phyloP scores from a whole-genome alignment of 2,888 invertebrate species.

The Erebia epiphron region DNA sequence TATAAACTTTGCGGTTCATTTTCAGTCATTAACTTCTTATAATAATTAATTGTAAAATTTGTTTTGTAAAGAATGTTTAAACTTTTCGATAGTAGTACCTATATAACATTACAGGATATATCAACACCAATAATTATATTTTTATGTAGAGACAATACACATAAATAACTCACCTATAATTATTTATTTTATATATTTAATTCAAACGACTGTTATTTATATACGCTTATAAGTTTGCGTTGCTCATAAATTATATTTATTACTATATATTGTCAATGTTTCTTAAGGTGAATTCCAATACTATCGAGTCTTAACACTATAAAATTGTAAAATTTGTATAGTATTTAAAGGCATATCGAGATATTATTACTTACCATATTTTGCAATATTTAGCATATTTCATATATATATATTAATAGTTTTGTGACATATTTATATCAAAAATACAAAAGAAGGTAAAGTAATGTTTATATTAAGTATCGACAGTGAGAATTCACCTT shows the following conservation, averaged over 20 bases:
- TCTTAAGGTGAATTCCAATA: not conserved
- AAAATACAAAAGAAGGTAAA: not conserved
- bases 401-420: not conserved
- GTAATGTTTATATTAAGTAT: not conserved
- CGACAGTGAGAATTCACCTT: not conserved
- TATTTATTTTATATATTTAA: too few relatives aligned
- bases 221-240: slow-evolving; percentile 2
- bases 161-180: not conserved
- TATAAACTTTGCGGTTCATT: too few relatives aligned
- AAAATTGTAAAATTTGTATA: not conserved
- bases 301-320: not conserved
- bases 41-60: too few relatives aligned
- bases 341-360: not conserved
- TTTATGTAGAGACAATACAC: slow-evolving; percentile 6
- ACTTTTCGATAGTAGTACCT: too few relatives aligned
- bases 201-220: too few relatives aligned
- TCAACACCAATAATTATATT: not conserved
- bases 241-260: not conserved
- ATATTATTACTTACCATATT: not conserved
- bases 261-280: not conserved
- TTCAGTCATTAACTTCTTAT: too few relatives aligned
- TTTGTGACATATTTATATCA: not conserved
- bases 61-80: too few relatives aligned
- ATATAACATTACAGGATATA: not conserved
- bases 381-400: not conserved